Conservation (phyloP, 1,140 invertebrate species). For the Trissolcus basalis region DNA sequence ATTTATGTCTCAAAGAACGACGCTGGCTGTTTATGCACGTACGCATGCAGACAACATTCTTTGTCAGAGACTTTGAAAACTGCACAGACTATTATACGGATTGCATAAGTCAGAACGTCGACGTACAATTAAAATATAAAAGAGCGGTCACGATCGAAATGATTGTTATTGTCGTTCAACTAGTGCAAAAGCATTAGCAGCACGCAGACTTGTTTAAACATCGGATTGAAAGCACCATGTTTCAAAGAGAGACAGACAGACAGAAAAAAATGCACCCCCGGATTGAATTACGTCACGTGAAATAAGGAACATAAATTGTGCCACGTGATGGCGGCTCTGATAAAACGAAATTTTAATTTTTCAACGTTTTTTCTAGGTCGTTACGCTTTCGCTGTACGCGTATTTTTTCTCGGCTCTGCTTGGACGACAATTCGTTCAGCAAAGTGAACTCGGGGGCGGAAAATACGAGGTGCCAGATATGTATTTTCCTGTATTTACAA, state of each 20-base stretch:
- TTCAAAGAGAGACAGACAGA: no score
- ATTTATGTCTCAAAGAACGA: constrained; percentile 37
- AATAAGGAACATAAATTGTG: neutral
- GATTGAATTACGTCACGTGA: no score
- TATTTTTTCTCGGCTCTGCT: constrained; percentile 93
- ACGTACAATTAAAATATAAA: constrained; percentile 49
- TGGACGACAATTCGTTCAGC: constrained; percentile 86
- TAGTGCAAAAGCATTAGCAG: no score
- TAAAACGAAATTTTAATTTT: neutral
- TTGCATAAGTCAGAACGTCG: constrained; percentile 35
- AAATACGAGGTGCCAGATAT: constrained; percentile 87
- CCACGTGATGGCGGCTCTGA: neutral
- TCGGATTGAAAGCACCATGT: no score
- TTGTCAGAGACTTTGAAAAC: constrained; percentile 36
- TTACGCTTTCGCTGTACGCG: constrained; percentile 92
- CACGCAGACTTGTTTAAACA: no score
- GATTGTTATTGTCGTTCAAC: constrained; percentile 8
- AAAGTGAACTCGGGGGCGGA: constrained; percentile 73
- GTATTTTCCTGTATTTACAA: constrained; percentile 95
- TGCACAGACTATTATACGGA: constrained; percentile 35
- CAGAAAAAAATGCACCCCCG: no score
- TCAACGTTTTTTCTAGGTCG: constrained; percentile 82
- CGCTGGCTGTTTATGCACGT: constrained; percentile 27
- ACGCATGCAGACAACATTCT: constrained; percentile 41
- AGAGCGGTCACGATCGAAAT: constrained; percentile 32